Percentiles rank a stretch among this genome's conserved stretches.
Conservation (phyloP, 2,113 vertebrate species). For the Mastomys coucha region DNA sequence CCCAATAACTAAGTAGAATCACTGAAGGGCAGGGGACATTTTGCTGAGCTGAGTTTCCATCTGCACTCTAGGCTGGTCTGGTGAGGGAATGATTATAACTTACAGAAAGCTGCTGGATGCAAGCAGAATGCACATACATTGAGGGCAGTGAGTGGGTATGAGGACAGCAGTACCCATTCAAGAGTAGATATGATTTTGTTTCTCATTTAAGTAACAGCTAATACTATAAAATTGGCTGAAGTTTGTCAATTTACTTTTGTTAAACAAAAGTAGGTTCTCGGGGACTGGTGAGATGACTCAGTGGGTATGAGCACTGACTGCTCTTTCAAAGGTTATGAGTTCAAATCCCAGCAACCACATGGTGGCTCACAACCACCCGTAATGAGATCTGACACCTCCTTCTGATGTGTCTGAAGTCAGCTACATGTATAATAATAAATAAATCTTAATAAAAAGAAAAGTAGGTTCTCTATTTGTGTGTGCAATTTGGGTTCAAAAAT, state of each 20-base stretch:
- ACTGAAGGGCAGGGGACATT: background rate
- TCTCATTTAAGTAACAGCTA: background rate
- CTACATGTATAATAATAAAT: too few relatives aligned
- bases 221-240: background rate
- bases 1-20: background rate
- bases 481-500: background rate
- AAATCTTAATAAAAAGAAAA: background rate
- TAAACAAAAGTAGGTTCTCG: background rate
- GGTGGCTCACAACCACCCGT: too few relatives aligned
- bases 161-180: background rate
- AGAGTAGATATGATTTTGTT: background rate
- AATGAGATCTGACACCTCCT: too few relatives aligned
- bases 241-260: background rate
- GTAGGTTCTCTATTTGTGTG: background rate
- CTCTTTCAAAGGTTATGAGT: too few relatives aligned
- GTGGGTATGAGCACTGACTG: too few relatives aligned
- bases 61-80: background rate
- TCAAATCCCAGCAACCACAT: too few relatives aligned
- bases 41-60: background rate
- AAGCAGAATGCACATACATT: conserved; percentile 27
- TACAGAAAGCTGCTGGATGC: background rate
- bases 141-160: background rate
- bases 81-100: background rate
- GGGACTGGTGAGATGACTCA: too few relatives aligned
- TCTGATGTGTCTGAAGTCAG: too few relatives aligned